Base-by-base conservation (phyloP, 2,113 vertebrate species). In the Odontesthes bonariensis region DNA sequence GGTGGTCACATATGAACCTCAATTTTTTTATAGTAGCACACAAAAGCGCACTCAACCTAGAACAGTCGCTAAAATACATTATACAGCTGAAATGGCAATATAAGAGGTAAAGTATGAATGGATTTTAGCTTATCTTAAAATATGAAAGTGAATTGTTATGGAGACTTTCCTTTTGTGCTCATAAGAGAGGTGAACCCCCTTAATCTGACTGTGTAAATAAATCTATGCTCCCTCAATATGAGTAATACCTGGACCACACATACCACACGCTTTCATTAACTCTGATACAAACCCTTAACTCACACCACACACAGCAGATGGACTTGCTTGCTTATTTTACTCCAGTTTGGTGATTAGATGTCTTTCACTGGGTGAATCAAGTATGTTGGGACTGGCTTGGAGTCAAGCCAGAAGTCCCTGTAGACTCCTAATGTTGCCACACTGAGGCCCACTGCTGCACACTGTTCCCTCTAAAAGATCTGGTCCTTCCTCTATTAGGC, bases 361-460 rank as follows among this genome's bases (percentile, higher is more conserved):
- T 92, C 84, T 82, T 87, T 91, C 85, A 83, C 84, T 86, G 68
- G 82, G 75, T 85, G 81, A 91, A 90, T 91, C 80, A 76, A 83
- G 85, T 10, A 59, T 79, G 75, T 59, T 79, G 65, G 77, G 75
- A 89, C 80, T 20, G 75, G 71, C 40, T 73, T 90, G 85, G 85
- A 80, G 57, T 16, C 58, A 74, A 62, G 83, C 85, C 84, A 89
- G 81, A 22, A 12, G 69, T 84, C 82, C 89, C 86, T 55, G 75
- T 44, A 57, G 87, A 77, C 72, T 71, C 64, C 73, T 69, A 73
- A 82, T 69, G 66, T 58, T 75, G 74, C 85, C 73, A n/a, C 52
- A 5, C 19, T 47, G 86, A 84, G 85, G 80, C 85, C 79, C 83
- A 56, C 67, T 40, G 8, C 73, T 52, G 59, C 44, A 61, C 78